Evolutionary conservation across 2,797 vertebrate species (phyloP), one percentile per base, ranked within the genome.

Genomic region (Sebastes glaucus): DNA sequence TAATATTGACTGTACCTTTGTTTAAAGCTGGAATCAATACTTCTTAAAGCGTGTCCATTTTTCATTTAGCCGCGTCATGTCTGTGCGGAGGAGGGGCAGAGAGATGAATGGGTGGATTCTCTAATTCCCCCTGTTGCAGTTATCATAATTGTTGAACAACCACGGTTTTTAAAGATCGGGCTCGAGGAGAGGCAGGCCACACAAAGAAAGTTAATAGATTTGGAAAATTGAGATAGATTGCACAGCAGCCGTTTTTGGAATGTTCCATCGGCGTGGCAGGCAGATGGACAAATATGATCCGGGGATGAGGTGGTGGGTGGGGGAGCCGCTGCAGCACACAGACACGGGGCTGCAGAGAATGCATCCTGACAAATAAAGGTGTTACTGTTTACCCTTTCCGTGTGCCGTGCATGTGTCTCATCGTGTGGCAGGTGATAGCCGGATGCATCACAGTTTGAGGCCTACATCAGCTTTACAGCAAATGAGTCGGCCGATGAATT

Each of bases 1-100:
- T 96, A 96, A 96, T 96, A 96, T 96, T 96, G 96, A 96, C 95
- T 95, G 94, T 95, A 96, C 95, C 96, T 96, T 96, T 96, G 95
- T 96, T 96, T 96, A 96, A 96, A 96, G 95, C 96, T 94, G 92
- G 94, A 96, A 96, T 96, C 96, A 95, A 96, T 96, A 96, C 94
- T 96, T 96, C 93, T 96, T 95, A 96, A 96, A 96, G 94, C 93
- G 94, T 94, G 95, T 96, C 96, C 96, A 96, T 96, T 96, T 96
- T 96, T 96, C 96, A 96, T 96, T 96, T 96, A 96, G 94, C 94
- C 85, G 94, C 93, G 93, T 94, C 91, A 94, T 96, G 96, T 95
- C 95, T 93, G 92, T 82, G 92, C 87, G 88, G 93, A 92, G 93
- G 93, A 95, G 93, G 94, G 93, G 92, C 86, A 67, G 85, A 80